Evolutionary conservation across 2,797 vertebrate species (phyloP), one percentile per base, ranked within the genome.

Genomic region (Typhlichthys subterraneus): DNA sequence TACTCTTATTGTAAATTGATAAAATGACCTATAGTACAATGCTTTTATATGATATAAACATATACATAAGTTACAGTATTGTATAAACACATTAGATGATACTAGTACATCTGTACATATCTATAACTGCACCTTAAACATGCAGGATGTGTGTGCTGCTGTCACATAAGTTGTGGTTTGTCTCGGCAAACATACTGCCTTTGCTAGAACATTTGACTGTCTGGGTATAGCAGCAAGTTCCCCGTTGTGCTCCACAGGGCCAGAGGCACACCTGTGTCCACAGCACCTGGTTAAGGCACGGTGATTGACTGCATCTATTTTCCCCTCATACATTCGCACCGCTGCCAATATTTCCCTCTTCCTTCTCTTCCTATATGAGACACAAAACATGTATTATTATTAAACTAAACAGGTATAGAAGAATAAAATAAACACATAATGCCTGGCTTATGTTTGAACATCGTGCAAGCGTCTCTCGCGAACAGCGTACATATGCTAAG

Each of bases 211-310:
- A 55, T 72, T 66, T 74, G 19, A 46, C 57, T 50, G 45, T 49
- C 57, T 72, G 59, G 29, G 14, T 38, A 33, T 48, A 59, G 64
- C 55, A 71, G 46, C 33, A 8, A 42, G 15, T 13, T 67, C 64
- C 52, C 66, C 57, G 45, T 70, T 61, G 59, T 58, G 53, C 65
- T 63, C 59, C 7, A 31, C 11, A 13, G 50, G 12, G 72, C 50
- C 70, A 56, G 3, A 73, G 58, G 31, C 57, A 63, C 60, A 65
- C 65, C 60, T 66, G 70, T 70, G 66, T 70, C 70, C 60, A 33
- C 52, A 61, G 49, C 54, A 67, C 67, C 52, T 45, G 58, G 55
- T 58, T 45, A 48, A 66, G 56, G 14, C 57, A 11, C 49, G 42
- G 5, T 42, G 23, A 29, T 29, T 29, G 23, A 29, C 23, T 29